Evolutionary conservation across 23 tunicate genomes (phyloP).

Genomic region (Styela plicata): DNA sequence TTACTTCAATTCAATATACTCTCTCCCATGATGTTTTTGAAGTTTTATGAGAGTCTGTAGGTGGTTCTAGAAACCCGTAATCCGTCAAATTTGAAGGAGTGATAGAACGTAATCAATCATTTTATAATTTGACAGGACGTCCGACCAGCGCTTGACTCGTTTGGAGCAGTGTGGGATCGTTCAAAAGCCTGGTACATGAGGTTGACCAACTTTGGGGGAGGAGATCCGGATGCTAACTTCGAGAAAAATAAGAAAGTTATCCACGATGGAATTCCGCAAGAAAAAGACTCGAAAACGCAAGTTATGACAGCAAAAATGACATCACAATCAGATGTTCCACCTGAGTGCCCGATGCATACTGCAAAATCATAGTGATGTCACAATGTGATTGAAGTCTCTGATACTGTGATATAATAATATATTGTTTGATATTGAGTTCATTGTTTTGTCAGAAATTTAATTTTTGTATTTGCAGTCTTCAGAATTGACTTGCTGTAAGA

Average conservation of each 20-base stretch:
- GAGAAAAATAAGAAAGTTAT: conserved; percentile 27
- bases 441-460: no score
- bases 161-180: conserved; percentile 73
- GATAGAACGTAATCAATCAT: no score
- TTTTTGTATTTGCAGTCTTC: no score
- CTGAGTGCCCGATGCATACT: conserved; percentile 85
- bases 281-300: neutral
- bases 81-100: no score
- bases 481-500: no score
- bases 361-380: conserved; percentile 36
- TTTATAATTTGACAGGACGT: conserved; percentile 89
- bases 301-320: conserved; percentile 19
- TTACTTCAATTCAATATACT: no score
- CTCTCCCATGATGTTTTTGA: no score
- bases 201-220: conserved; percentile 45
- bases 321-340: conserved; percentile 44
- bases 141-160: conserved; percentile 77
- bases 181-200: conserved; percentile 78
- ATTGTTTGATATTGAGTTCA: no score
- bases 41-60: no score
- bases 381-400: neutral
- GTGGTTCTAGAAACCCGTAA: no score
- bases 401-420: neutral
- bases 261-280: conserved; percentile 27
- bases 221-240: neutral